Evolutionary conservation across 2,888 invertebrate genomes (phyloP), one percentile per base, ranked within the genome.

Genomic region (Drosophila stalkeri): DNA sequence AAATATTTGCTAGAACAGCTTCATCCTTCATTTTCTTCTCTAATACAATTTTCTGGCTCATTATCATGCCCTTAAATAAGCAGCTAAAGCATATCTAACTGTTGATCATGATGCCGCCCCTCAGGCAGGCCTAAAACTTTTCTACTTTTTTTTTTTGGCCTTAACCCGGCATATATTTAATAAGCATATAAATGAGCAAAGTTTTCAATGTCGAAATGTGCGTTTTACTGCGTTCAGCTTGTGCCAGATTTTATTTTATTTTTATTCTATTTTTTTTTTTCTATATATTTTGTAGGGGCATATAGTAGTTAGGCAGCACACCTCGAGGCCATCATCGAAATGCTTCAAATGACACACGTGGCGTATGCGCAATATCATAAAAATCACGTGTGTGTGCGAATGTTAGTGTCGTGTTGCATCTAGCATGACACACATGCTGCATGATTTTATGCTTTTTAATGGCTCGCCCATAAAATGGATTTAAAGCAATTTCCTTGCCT

Each of bases 181-280:
- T 89, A 86, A 86, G 77, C 89, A 83, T 84, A 81, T 69, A 89
- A 86, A 86, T 90, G 90, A 72, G 69, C 63, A 82, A 90, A 86
- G 89, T 86, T 86, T 70, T 62, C 76, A 85, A 63, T 77, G 77
- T 49, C 68, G 51, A 60, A 78, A 68, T 64, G 71, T 71, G 64
- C 69, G 66, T 69, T 76, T 64, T 57, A 75, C 60, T 41, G 61
- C 68, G 55, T 23, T 52, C 43, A 55, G 51, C 74, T 41, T 57
- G 65, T 27, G 74, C 77, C 63, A 80, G 68, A 82, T 85, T 88
- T 27, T 27, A 27, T 27, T 0, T 27, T 27, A 27, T 23, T 2
- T 23, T 23, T 23, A 23, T 23, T 27, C 5, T n/a, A n/a, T 27
- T 27, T 5, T 27, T 27, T 27, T 27, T 4, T 80, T 52, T 51